Base-by-base conservation (phyloP, 2,113 vertebrate genomes). In the Leucopternis melanops region DNA sequence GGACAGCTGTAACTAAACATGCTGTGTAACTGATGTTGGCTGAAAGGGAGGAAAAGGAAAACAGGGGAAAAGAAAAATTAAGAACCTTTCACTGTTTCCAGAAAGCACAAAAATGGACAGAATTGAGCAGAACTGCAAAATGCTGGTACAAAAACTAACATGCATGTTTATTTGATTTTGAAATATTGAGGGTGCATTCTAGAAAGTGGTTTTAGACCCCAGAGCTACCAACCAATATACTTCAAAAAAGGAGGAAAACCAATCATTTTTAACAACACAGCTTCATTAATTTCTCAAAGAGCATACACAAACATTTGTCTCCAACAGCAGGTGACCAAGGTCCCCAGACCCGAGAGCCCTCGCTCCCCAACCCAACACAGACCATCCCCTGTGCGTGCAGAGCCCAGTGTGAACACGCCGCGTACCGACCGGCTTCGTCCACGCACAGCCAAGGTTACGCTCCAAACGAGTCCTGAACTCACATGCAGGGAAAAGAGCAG, bases 391-490 rank as follows among this genome's bases (percentile, higher is more conserved):
- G 3, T 3, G 9, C 0, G 25, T 2, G 6, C 73, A 18, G 58
- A 62, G 57, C 72, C 40, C 0, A 0, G 57, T 0, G 17, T 0
- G 25, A 26, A 11, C 16, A 1, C 0, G 1, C 59, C 17, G 21
- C 6, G 1, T 3, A 3, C 40, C 7, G 16, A 50, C 34, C 90
- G 10, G 36, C 54, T 27, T 3, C 2, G 9, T 0, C 81, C 40
- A 0, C 1, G 38, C 57, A 1, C 57, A 10, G 36, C 86, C 40
- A 12, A 29, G 47, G 17, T 4, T 8, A 4, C 0, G 2, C 36
- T 27, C 58, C 67, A 31, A 61, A 34, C 58, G 1, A 26, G 49
- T 26, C 86, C 83, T n/a, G 19, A 70, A 10, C 45, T 45, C 8
- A 4, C 20, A 13, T 0, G 5, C 57, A 31, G 72, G 22, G 71